Evolutionary conservation across 2,888 invertebrate genomes (phyloP).

Genomic region (Chrysolina oricalcia): DNA sequence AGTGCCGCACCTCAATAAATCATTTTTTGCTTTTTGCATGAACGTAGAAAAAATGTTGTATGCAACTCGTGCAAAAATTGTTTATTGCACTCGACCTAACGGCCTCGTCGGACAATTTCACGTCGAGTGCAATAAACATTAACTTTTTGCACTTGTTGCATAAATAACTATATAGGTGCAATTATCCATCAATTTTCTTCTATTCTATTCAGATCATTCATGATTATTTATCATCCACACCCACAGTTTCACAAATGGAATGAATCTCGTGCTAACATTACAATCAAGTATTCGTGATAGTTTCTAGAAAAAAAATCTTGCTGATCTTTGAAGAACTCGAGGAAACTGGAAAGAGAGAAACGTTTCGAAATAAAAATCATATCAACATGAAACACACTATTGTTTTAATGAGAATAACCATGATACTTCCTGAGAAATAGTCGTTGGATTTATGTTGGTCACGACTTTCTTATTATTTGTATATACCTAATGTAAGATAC

Average conservation of each 20-base stretch:
- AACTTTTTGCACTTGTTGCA: too few species aligned
- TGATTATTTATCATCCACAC: neutral
- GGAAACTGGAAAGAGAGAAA: conserved; percentile 36
- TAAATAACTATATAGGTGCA: too few species aligned
- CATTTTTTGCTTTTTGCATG: too few species aligned
- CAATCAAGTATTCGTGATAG: conserved; percentile 8
- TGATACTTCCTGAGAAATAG: neutral
- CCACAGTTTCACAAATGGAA: neutral
- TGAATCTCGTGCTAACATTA: neutral
- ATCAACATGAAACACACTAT: conserved; percentile 19
- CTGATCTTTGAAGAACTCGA: conserved; percentile 38
- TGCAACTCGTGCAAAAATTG: too few species aligned
- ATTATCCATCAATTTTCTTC: too few species aligned
- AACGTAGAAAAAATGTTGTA: too few species aligned
- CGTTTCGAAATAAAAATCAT: conserved; percentile 29
- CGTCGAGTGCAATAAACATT: too few species aligned
- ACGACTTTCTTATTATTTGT: conserved; percentile 7
- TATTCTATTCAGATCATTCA: neutral
- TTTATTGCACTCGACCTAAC: too few species aligned
- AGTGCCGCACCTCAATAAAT: too few species aligned
- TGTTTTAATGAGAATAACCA: conserved; percentile 12
- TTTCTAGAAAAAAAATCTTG: conserved; percentile 26
- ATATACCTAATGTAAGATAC: neutral
- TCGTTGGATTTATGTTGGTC: conserved; percentile 8
- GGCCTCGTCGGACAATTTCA: too few species aligned